Conservation (phyloP, 2,797 vertebrate species). For the Streptopelia turtur region DNA sequence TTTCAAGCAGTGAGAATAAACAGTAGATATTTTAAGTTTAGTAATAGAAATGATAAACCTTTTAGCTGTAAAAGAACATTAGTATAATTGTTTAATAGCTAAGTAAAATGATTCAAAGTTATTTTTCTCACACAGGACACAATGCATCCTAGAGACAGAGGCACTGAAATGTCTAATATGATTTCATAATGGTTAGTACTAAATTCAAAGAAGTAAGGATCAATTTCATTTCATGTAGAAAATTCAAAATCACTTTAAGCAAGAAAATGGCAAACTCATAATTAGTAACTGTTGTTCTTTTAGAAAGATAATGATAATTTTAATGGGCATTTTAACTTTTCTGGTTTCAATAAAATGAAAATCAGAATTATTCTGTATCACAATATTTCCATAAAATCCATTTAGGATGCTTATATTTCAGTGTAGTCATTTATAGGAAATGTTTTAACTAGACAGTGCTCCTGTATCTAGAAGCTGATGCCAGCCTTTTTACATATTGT, state of each 20-base stretch:
- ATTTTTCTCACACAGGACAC: conserved; percentile 18
- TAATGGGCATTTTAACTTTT: not conserved
- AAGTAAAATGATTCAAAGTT: conserved; percentile 33
- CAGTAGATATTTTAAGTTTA: conserved; percentile 22
- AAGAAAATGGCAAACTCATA: not conserved
- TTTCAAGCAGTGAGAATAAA: conserved; percentile 25
- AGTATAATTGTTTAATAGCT: conserved; percentile 51
- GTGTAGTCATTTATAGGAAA: not conserved
- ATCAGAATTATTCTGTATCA: not conserved
- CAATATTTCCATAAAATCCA: not conserved
- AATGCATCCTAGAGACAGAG: not conserved
- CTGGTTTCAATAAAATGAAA: not conserved
- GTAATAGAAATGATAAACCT: conserved; percentile 32
- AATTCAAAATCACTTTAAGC: conserved; percentile 32
- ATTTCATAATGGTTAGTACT: conserved; percentile 3
- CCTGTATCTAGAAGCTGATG: not conserved
- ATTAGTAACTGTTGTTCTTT: conserved; percentile 23
- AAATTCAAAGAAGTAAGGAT: conserved; percentile 11
- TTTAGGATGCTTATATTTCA: not conserved
- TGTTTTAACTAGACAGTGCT: not conserved
- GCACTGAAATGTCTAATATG: conserved; percentile 25
- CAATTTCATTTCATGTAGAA: conserved; percentile 32
- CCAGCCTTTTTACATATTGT: not conserved
- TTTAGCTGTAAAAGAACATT: not conserved
- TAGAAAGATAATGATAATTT: not conserved